Conservation (phyloP, 2,797 vertebrate species). For the Tenualosa ilisha region DNA sequence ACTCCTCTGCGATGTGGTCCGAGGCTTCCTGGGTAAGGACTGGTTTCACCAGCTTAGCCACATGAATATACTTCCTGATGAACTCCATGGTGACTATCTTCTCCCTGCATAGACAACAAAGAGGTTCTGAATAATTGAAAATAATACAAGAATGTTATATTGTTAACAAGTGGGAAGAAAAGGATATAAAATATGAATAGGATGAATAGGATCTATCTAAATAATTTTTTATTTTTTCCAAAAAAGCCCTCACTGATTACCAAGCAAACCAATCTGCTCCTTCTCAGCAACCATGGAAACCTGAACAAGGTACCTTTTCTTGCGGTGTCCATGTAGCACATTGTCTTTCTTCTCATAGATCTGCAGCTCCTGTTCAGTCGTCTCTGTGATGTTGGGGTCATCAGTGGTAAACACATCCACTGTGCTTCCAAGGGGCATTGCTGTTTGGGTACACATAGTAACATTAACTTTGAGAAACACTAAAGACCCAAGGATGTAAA, state of each 20-base stretch:
- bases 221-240: no score
- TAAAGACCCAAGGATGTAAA: not conserved
- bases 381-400: slow-evolving; percentile 62
- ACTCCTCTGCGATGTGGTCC: slow-evolving; percentile 63
- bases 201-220: no score
- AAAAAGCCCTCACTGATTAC: no score
- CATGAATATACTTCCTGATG: slow-evolving; percentile 65
- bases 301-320: slow-evolving; percentile 52
- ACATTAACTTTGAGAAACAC: not conserved
- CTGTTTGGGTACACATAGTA: slow-evolving; percentile 34
- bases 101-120: slow-evolving; percentile 50
- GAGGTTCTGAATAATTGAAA: not conserved
- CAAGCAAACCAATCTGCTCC: no score
- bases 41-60: slow-evolving; percentile 64
- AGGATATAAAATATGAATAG: no score
- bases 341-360: slow-evolving; percentile 66
- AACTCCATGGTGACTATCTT: slow-evolving; percentile 67
- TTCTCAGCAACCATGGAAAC: no score
- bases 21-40: slow-evolving; percentile 64
- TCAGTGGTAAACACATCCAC: slow-evolving; percentile 66
- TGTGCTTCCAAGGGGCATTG: slow-evolving; percentile 62
- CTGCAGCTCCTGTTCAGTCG: slow-evolving; percentile 59
- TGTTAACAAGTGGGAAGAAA: no score
- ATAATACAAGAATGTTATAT: not conserved
- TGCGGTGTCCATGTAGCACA: slow-evolving; percentile 60